phyloP scores from a whole-genome alignment of 2,797 vertebrate genomes.

The Lagocephalus sceleratus region DNA sequence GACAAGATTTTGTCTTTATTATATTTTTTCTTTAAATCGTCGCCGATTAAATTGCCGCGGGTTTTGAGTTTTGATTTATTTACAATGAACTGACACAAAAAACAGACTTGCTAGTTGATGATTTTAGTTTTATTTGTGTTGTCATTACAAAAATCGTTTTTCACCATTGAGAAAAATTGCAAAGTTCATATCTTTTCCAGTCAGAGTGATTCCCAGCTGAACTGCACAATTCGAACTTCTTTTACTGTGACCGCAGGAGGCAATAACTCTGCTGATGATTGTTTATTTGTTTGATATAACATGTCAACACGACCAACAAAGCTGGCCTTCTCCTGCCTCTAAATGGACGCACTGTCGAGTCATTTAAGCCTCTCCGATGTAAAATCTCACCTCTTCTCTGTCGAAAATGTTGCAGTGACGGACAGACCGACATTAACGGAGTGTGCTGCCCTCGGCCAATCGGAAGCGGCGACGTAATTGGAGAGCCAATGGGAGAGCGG shows the following conservation, averaged over 20 bases:
- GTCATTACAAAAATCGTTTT: neutral
- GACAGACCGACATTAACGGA: slow-evolving; percentile 50
- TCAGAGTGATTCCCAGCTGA: slow-evolving; percentile 7
- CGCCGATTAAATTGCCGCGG: too few relatives aligned
- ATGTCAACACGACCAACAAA: slow-evolving; percentile 73
- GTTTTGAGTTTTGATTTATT: neutral
- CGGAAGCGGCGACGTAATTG: slow-evolving; percentile 33
- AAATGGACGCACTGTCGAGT: slow-evolving; percentile 72
- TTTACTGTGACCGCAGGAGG: slow-evolving; percentile 49
- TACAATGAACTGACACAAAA: neutral
- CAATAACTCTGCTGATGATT: slow-evolving; percentile 64
- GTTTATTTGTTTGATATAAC: slow-evolving; percentile 76
- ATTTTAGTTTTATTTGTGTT: too few relatives aligned
- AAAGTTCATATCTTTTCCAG: slow-evolving; percentile 1
- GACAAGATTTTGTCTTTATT: neutral
- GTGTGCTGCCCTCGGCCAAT: slow-evolving; percentile 43
- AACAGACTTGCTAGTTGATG: neutral
- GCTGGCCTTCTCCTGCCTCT: slow-evolving; percentile 68
- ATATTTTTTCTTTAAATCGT: too few relatives aligned
- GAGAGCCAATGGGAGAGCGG: slow-evolving; percentile 52
- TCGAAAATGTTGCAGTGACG: slow-evolving; percentile 60
- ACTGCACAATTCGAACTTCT: slow-evolving; percentile 29
- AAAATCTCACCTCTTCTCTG: slow-evolving; percentile 73
- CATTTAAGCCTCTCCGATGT: slow-evolving; percentile 68
- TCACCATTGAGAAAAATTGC: neutral